Evolutionary conservation across 2,113 vertebrate genomes (phyloP).

Genomic region (Promerops cafer): DNA sequence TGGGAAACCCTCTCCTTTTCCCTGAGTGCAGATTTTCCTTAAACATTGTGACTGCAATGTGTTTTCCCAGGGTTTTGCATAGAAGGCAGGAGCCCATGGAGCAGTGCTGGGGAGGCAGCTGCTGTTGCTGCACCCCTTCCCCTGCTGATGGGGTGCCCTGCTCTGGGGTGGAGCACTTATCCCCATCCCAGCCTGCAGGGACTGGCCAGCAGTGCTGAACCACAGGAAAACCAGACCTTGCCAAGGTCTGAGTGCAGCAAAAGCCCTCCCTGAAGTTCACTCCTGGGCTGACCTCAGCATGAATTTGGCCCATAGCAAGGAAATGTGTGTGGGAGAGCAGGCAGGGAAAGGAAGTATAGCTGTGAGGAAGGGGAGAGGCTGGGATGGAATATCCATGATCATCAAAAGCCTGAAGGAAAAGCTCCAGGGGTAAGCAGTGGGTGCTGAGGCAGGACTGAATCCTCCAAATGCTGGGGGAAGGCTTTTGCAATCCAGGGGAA

Average conservation of each 20-base stretch:
- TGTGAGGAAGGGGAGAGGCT: neutral
- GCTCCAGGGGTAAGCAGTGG: neutral
- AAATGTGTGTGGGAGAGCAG: neutral
- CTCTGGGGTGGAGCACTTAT: neutral
- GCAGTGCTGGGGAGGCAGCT: neutral
- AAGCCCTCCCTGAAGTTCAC: neutral
- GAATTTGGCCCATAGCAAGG: neutral
- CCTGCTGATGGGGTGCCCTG: neutral
- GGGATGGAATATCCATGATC: neutral
- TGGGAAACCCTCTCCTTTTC: neutral
- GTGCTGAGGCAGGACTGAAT: neutral
- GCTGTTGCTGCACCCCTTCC: neutral
- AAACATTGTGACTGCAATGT: neutral
- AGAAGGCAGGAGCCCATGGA: neutral
- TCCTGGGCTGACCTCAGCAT: neutral
- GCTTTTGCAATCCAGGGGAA: neutral
- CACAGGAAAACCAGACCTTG: neutral
- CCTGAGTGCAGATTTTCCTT: neutral
- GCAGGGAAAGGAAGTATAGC: neutral
- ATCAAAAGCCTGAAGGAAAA: neutral
- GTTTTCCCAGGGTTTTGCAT: neutral
- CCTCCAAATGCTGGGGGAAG: fast-evolving
- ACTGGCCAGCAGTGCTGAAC: neutral
- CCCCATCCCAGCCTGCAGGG: neutral
- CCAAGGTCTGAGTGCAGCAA: neutral